Conservation (phyloP, 2,113 vertebrate species). For the Phylloscopus trochilus region DNA sequence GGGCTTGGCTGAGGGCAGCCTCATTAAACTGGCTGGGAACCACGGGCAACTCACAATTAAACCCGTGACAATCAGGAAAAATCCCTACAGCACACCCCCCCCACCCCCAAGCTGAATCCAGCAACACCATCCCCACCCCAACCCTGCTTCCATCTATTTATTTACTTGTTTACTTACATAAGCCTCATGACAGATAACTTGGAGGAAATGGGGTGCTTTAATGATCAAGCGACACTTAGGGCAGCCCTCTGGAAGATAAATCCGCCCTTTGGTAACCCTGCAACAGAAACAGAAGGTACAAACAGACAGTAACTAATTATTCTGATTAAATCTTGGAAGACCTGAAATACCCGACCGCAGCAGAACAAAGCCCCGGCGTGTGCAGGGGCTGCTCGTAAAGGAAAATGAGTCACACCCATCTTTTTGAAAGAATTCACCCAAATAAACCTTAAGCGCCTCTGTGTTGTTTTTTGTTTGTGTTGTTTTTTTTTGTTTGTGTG, state of each 20-base stretch:
- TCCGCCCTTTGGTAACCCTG: constrained; percentile 49
- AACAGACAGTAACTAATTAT: constrained; percentile 68
- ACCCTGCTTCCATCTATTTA: not conserved
- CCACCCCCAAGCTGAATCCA: not conserved
- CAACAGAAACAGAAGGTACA: constrained; percentile 49
- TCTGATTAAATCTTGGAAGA: constrained; percentile 48
- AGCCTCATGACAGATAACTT: constrained; percentile 52
- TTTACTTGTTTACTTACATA: constrained; percentile 16
- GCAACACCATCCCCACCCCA: not conserved
- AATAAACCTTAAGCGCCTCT: not conserved
- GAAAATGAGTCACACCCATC: constrained; percentile 15
- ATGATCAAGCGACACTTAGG: constrained; percentile 49
- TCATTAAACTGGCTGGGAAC: constrained; percentile 42
- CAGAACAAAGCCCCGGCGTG: constrained; percentile 18
- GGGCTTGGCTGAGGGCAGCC: constrained; percentile 14
- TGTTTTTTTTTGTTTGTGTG: too few species aligned
- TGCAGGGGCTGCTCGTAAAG: not conserved
- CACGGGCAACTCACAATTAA: constrained; percentile 14
- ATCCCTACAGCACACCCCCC: not conserved
- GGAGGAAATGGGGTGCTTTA: constrained; percentile 55
- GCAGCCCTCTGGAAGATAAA: constrained; percentile 42
- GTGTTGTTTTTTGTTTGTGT: constrained; percentile 1
- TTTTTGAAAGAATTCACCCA: constrained; percentile 23
- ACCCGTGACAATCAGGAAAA: not conserved
- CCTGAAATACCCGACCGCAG: constrained; percentile 45